Evolutionary conservation across 1,140 invertebrate species (phyloP), one percentile per base, ranked within the genome.

Genomic region (Diploscapter pachys): DNA sequence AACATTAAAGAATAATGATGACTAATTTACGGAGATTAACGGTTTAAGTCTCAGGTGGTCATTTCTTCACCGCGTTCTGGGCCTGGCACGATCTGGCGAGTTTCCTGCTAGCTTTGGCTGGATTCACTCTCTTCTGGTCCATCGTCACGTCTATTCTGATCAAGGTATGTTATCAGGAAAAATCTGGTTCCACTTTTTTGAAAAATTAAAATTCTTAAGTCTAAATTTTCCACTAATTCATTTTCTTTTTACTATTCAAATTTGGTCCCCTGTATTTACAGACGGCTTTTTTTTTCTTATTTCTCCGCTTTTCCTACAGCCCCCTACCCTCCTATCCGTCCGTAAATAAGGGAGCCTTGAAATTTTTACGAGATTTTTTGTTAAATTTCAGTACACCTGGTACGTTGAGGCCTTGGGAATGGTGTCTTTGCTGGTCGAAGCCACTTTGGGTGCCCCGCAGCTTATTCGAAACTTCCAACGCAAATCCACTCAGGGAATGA

Each of bases 11-110:
- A 31, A 31, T 31, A 31, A 31, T 31, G 31, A 31, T 31, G 31
- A 31, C 31, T 31, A 31, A 31, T 31, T 31, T 31, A 31, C 31
- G 31, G 1, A 31, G 31, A 31, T 31, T 31, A 1, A 31, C 31
- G 31, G 1, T 70, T 9, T 61, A 4, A 70, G 48, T 84, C 82
- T 74, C 73, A 85, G 83, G 78, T 13, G 83, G 83, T 52, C 62
- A 85, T 63, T 75, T 85, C 59, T 50, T 82, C n/a, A 72, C 76
- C 9, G 92, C 93, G 88, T 99, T 99, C 89, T 99, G 96, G 96
- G 92, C 93, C 84, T 99, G 96, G 96, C 96, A 94, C 73, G 95
- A 98, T 87, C 97, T 98, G 86, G 91, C 92, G 85, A 97, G 94
- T 63, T 99, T 98, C 83, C 82, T 98, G 75, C 92, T 97, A 84